Evolutionary conservation across 35 echinoderm and acorn worm species (phyloP).

Genomic region (Eucidaris tribuloides): DNA sequence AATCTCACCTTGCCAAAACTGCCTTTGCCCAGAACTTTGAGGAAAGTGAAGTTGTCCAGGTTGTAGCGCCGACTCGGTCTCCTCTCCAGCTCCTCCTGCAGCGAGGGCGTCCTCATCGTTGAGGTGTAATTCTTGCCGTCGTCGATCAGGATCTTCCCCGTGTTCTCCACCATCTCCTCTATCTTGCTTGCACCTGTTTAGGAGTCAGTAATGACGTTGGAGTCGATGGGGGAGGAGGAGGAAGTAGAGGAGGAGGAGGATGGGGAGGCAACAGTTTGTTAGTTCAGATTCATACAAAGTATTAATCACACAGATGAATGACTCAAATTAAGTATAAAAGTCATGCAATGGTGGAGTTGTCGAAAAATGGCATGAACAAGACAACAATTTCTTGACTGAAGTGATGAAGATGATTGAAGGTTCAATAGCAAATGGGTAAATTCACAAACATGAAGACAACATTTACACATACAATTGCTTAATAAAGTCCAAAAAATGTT

Average conservation of each 20-base stretch:
- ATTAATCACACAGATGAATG: no score
- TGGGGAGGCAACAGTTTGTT: no score
- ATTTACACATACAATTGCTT: no score
- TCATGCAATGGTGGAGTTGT: no score
- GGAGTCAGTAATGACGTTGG: not conserved
- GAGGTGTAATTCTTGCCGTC: constrained; percentile 11
- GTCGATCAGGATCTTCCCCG: constrained; percentile 27
- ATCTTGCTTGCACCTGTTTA: constrained; percentile 36
- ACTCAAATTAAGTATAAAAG: no score
- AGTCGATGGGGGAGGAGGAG: not conserved
- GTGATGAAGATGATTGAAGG: no score
- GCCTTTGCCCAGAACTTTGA: constrained; percentile 96
- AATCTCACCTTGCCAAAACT: constrained; percentile 93
- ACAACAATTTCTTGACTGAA: no score
- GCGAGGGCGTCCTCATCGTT: constrained; percentile 36
- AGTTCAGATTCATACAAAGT: no score
- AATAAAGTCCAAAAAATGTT: no score
- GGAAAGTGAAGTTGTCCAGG: constrained; percentile 92
- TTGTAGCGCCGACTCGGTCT: constrained; percentile 56
- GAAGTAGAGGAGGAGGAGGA: not conserved
- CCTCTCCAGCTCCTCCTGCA: constrained; percentile 85
- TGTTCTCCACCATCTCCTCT: not conserved
- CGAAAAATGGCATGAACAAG: no score
- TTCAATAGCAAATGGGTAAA: no score
- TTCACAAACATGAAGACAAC: no score